Evolutionary conservation across 1,140 invertebrate species (phyloP).

Genomic region (Mamestra configurata): DNA sequence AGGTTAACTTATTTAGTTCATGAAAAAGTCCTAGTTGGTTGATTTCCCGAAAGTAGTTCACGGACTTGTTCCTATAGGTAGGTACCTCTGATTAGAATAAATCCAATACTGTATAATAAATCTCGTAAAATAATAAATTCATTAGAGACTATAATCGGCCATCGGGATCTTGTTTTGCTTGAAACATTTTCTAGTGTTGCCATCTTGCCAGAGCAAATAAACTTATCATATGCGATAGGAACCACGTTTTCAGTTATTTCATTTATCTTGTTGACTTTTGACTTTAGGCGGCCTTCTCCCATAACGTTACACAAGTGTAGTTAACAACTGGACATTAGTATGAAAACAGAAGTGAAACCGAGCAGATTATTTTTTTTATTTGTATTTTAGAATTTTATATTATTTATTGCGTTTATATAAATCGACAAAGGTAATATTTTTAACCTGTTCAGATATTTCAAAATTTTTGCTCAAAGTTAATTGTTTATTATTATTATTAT

Average conservation of each 20-base stretch:
- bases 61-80: not conserved
- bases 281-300: constrained; percentile 58
- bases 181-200: not conserved
- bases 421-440: not conserved
- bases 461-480: too few relatives aligned
- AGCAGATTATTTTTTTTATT: not conserved
- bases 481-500: too few relatives aligned
- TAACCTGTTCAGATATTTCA: too few relatives aligned
- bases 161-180: too few relatives aligned
- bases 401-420: not conserved
- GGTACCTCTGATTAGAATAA: too few relatives aligned
- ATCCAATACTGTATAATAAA: too few relatives aligned
- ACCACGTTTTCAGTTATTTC: constrained; percentile 50
- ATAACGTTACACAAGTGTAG: not conserved
- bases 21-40: too few relatives aligned
- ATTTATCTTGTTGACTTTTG: constrained; percentile 74
- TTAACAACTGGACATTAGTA: constrained; percentile 12
- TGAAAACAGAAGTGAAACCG: constrained; percentile 19
- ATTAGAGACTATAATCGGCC: too few relatives aligned
- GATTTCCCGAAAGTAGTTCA: too few relatives aligned
- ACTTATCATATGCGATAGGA: constrained; percentile 26
- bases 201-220: constrained; percentile 38
- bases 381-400: not conserved
- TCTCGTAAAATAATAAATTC: too few relatives aligned
- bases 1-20: too few relatives aligned